phyloP scores from a whole-genome alignment of 2,888 invertebrate species.

The Tupiocoris notatus region DNA sequence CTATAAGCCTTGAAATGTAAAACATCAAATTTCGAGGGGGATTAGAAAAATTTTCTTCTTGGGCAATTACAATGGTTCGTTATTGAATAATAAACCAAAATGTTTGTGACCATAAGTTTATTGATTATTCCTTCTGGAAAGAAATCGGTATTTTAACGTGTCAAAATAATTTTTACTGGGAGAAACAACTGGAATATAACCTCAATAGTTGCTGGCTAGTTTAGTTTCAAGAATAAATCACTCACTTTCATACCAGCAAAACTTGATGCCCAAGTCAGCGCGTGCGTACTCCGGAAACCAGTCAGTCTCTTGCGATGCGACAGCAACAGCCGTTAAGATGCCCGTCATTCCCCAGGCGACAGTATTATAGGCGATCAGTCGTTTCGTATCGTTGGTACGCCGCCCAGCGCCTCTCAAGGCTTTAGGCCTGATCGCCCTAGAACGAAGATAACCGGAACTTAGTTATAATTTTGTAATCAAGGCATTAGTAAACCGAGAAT shows the following conservation, averaged over 20 bases:
- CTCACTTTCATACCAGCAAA: constrained; percentile 69
- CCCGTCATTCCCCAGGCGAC: constrained; percentile 71
- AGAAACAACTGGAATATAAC: too few species aligned
- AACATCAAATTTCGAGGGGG: too few species aligned
- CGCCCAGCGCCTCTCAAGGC: constrained; percentile 4
- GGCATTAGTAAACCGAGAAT: neutral
- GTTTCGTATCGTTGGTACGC: constrained; percentile 27
- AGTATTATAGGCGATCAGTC: constrained; percentile 65
- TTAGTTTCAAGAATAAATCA: too few species aligned
- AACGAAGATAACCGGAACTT: neutral
- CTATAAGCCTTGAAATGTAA: too few species aligned
- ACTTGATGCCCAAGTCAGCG: constrained; percentile 56
- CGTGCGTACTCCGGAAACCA: constrained; percentile 41
- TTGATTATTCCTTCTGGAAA: too few species aligned
- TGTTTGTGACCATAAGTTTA: too few species aligned
- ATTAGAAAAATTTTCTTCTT: too few species aligned
- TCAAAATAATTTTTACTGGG: too few species aligned
- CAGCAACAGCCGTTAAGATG: constrained; percentile 59
- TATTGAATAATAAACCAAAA: too few species aligned
- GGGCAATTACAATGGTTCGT: too few species aligned
- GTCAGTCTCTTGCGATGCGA: constrained; percentile 56
- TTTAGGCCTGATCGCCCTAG: constrained; percentile 32
- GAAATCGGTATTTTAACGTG: too few species aligned
- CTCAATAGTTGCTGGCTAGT: too few species aligned
- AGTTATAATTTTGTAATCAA: neutral